A percentile compares a stretch with the other conserved stretches of the same genome.
These are phyloP conservation scores for Cheilosia pagana DNA, from an alignment of 2,888 invertebrate species.

Conservation along the genomic window DNA sequence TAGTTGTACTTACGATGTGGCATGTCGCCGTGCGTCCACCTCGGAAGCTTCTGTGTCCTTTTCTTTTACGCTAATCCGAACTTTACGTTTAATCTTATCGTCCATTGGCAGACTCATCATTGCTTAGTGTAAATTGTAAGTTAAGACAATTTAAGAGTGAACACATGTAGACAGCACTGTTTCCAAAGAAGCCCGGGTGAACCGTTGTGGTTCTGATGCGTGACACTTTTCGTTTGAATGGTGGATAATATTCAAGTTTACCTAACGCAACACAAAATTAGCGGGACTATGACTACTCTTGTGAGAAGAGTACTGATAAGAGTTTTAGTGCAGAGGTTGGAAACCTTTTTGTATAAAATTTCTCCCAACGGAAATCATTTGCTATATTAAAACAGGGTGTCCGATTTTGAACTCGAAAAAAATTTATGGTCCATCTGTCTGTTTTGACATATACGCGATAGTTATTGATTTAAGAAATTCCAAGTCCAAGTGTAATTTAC, in stretches of 20 bases:
- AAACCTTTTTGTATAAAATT: background rate
- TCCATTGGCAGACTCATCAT: slow-evolving; percentile 40
- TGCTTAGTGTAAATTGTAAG: background rate
- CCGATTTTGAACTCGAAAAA: too few species aligned
- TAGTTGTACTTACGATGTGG: slow-evolving; percentile 60
- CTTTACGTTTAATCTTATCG: slow-evolving; percentile 18
- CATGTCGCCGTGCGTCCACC: slow-evolving; percentile 33
- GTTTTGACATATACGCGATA: too few species aligned
- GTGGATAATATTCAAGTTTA: background rate
- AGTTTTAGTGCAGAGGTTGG: slow-evolving; percentile 1
- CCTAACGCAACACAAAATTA: background rate
- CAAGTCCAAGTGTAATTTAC: too few species aligned
- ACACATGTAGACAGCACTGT: slow-evolving; percentile 7
- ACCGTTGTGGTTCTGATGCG: slow-evolving; percentile 6
- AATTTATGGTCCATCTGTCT: too few species aligned
- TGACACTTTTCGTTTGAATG: background rate
- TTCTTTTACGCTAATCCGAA: slow-evolving; percentile 10
- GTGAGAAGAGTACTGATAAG: slow-evolving; percentile 9
- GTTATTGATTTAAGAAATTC: too few species aligned
- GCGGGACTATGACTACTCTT: background rate
- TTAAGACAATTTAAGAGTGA: background rate
- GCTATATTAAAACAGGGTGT: too few species aligned
- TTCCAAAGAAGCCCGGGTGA: background rate
- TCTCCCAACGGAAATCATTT: too few species aligned
- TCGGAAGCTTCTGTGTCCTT: slow-evolving; percentile 45